Evolutionary conservation across 2,888 invertebrate genomes (phyloP).

Genomic region (Tholera decimalis): DNA sequence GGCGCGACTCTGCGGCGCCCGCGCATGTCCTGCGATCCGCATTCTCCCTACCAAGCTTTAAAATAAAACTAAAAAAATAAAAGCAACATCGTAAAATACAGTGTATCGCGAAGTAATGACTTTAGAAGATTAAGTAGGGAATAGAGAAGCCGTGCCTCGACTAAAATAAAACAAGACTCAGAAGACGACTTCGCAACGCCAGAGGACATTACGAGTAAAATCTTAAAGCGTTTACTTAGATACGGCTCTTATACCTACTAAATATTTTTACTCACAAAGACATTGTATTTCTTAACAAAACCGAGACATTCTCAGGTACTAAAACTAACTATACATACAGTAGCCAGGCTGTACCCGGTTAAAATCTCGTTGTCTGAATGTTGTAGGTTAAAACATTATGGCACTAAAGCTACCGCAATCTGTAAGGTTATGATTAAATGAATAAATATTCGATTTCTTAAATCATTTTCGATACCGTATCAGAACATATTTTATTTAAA

Average conservation of each 20-base stretch:
- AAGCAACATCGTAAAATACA: slow-evolving; percentile 83
- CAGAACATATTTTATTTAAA: slow-evolving; percentile 56
- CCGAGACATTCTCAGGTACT: not conserved
- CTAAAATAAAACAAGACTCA: slow-evolving; percentile 58
- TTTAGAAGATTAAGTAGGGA: slow-evolving; percentile 78
- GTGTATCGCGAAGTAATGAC: slow-evolving; percentile 76
- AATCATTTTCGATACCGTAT: slow-evolving; percentile 56
- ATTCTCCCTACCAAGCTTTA: slow-evolving; percentile 86
- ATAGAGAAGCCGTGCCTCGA: slow-evolving; percentile 73
- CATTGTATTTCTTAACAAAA: slow-evolving; percentile 13
- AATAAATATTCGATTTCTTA: slow-evolving; percentile 41
- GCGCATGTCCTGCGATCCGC: slow-evolving; percentile 89
- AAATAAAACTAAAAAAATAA: slow-evolving; percentile 86
- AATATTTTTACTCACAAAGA: slow-evolving; percentile 31
- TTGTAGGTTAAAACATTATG: not conserved
- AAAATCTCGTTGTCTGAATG: slow-evolving; percentile 11
- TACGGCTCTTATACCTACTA: slow-evolving; percentile 29
- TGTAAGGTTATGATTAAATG: slow-evolving; percentile 14
- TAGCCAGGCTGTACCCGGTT: not conserved
- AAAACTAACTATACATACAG: not conserved
- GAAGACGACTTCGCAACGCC: slow-evolving; percentile 52
- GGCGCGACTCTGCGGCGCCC: slow-evolving; percentile 90
- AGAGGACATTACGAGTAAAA: slow-evolving; percentile 41
- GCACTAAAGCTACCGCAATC: slow-evolving; percentile 13
- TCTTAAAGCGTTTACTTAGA: slow-evolving; percentile 37